Percentiles rank a stretch among this genome's conserved stretches.
phyloP scores from a whole-genome alignment of 2,797 vertebrate species.

The Leuciscus waleckii region DNA sequence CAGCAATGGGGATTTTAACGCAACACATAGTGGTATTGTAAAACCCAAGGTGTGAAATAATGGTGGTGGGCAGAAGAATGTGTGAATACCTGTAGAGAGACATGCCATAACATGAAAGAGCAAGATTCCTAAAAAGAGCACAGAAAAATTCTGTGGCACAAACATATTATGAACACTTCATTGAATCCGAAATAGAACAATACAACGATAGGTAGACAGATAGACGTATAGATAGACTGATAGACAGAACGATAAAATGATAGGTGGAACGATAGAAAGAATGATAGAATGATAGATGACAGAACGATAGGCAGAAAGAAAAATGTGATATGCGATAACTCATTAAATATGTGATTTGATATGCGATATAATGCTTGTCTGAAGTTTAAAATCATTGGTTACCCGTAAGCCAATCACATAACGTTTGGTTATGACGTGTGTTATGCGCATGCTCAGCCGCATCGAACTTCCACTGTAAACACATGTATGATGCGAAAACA shows the following conservation, averaged over 20 bases:
- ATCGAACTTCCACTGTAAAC: too few species aligned
- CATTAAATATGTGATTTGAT: too few species aligned
- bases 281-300: too few species aligned
- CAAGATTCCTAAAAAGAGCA: background rate
- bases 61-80: background rate
- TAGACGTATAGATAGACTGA: background rate
- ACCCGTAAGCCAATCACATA: too few species aligned
- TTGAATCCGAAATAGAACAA: background rate
- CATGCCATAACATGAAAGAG: background rate
- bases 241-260: background rate
- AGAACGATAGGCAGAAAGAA: background rate
- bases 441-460: too few species aligned
- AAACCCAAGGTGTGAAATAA: slow-evolving; percentile 3
- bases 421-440: too few species aligned
- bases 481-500: too few species aligned
- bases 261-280: background rate
- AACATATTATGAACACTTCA: background rate
- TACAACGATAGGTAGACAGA: background rate
- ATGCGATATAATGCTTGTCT: too few species aligned
- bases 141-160: background rate
- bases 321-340: too few species aligned
- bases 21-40: background rate
- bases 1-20: background rate
- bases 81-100: slow-evolving; percentile 16
- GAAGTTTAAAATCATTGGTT: too few species aligned